A percentile compares a stretch with the other conserved stretches of the same genome.
Evolutionary conservation across 2,888 invertebrate species (phyloP).

Genomic region (Rhogogaster chlorosoma): DNA sequence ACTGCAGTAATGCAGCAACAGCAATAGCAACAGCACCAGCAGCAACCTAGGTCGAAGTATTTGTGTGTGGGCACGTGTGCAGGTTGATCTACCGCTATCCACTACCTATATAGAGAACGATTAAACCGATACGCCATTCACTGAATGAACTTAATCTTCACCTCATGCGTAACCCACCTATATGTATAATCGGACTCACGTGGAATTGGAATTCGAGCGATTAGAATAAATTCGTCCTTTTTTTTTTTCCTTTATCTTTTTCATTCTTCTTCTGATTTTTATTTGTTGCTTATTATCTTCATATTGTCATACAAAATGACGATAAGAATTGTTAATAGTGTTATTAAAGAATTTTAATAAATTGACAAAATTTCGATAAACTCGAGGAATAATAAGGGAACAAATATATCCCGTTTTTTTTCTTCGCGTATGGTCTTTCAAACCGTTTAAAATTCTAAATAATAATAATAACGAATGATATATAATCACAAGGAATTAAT

Average conservation of each 20-base stretch:
- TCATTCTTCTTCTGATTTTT: not conserved
- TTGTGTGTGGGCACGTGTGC: conserved; percentile 36
- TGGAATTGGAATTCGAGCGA: not conserved
- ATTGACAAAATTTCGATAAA: too few species aligned
- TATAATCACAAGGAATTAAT: too few species aligned
- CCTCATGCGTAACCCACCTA: not conserved
- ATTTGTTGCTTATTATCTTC: too few species aligned
- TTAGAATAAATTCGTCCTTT: not conserved
- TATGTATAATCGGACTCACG: not conserved
- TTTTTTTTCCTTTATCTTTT: not conserved
- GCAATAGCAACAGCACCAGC: not conserved
- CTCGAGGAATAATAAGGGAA: too few species aligned
- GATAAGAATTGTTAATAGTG: too few species aligned
- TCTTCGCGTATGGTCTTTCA: too few species aligned
- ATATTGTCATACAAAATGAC: too few species aligned
- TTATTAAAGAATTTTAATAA: too few species aligned
- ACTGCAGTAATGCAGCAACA: not conserved
- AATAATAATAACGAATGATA: too few species aligned
- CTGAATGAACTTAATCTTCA: conserved; percentile 2
- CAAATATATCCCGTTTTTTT: too few species aligned
- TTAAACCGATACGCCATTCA: conserved; percentile 24
- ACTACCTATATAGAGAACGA: conserved; percentile 16
- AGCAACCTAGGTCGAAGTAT: conserved; percentile 1
- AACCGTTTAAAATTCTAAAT: too few species aligned
- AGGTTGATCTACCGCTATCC: conserved; percentile 33